These are phyloP conservation scores for Hystrix brachyura DNA, from an alignment of 2,113 vertebrate genomes.

Conservation along the genomic window DNA sequence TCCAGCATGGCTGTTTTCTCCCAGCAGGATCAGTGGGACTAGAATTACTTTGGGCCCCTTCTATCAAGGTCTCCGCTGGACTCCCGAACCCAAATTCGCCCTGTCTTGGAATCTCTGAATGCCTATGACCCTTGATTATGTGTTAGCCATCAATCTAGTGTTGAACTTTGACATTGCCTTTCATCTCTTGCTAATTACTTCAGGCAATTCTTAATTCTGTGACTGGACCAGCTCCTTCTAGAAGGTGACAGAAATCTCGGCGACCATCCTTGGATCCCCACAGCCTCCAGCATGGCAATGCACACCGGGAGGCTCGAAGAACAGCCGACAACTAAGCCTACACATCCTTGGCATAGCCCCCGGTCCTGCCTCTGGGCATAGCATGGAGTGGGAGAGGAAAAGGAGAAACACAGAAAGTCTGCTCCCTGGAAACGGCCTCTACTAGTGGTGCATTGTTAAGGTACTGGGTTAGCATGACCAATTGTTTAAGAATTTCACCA, in stretches of 20 bases:
- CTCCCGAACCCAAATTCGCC: background rate
- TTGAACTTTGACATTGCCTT: background rate
- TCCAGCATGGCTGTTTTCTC: background rate
- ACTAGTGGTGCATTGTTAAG: background rate
- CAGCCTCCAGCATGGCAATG: background rate
- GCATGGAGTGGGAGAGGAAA: too few species aligned
- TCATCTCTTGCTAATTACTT: background rate
- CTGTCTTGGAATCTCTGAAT: background rate
- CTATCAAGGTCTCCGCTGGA: background rate
- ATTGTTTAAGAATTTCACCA: background rate
- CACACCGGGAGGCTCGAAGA: too few species aligned
- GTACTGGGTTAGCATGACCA: background rate
- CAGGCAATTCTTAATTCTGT: background rate
- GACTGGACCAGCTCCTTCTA: background rate
- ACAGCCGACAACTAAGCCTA: background rate
- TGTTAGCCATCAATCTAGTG: background rate
- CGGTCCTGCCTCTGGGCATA: background rate
- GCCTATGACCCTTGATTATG: background rate
- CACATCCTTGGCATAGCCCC: too few species aligned
- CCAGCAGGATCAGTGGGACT: background rate
- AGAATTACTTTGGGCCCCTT: background rate
- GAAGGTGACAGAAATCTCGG: background rate
- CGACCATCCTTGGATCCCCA: background rate
- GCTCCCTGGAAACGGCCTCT: background rate
- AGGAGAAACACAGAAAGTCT: background rate